A percentile compares a stretch with the other conserved stretches of the same genome.
These are phyloP conservation scores for Rhynchopsitta pachyrhyncha DNA, from an alignment of 2,113 vertebrate genomes.

Conservation along the genomic window DNA sequence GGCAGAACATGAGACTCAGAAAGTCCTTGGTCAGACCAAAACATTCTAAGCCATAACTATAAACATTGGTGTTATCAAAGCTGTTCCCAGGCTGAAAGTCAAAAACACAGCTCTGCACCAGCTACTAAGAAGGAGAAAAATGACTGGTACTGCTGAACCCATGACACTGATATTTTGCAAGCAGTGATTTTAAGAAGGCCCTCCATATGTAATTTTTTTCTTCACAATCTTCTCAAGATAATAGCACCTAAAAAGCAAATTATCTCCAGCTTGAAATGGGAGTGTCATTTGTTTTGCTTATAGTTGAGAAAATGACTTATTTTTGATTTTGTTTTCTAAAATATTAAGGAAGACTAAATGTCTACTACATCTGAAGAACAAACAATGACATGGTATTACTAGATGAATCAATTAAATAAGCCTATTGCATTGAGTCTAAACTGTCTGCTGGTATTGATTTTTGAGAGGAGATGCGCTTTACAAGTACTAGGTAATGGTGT, in stretches of 20 bases:
- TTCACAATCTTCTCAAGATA: neutral
- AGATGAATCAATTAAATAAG: neutral
- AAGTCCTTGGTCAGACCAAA: too few species aligned
- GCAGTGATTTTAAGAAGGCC: neutral
- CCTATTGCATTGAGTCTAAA: neutral
- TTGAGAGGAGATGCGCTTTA: neutral
- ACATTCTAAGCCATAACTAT: too few species aligned
- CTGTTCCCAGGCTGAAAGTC: too few species aligned
- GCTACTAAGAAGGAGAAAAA: too few species aligned
- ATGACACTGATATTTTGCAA: neutral
- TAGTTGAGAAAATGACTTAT: neutral
- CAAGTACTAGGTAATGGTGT: neutral
- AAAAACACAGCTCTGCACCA: too few species aligned
- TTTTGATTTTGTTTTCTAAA: neutral
- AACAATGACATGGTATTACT: neutral
- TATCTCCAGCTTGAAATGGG: neutral
- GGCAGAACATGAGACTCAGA: too few species aligned
- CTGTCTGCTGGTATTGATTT: constrained; percentile 15
- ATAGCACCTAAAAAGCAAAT: neutral
- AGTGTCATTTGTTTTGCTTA: neutral
- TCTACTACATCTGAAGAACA: neutral
- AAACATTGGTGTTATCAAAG: too few species aligned
- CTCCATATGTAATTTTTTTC: neutral
- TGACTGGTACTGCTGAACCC: too few species aligned
- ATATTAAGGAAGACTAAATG: neutral